These are phyloP conservation scores for Protomyctophum bolini DNA, from an alignment of 2,113 vertebrate genomes.

Conservation along the genomic window DNA sequence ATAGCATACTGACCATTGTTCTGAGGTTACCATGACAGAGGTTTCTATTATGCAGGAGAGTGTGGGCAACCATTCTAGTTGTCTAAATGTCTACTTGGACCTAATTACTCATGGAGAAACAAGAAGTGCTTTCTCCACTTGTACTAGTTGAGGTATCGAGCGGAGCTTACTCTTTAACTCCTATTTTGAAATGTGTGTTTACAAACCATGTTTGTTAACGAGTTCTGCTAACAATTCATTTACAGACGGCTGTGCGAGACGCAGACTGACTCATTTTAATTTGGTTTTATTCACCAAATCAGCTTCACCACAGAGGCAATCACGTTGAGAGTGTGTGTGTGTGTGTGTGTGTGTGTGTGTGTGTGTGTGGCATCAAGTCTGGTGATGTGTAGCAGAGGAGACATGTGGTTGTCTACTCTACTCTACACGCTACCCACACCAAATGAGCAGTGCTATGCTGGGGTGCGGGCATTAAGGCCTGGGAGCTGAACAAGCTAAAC, in stretches of 20 bases:
- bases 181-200: no score
- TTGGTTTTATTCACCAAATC: neutral
- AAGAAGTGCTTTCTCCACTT: neutral
- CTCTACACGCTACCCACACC: no score
- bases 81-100: neutral
- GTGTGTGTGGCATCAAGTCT: no score
- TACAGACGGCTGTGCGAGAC: neutral
- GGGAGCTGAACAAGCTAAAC: no score
- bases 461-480: no score
- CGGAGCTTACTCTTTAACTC: no score
- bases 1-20: conserved; percentile 3
- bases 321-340: neutral
- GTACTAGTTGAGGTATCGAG: no score
- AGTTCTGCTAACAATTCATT: neutral
- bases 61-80: neutral
- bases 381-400: no score
- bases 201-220: no score
- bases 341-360: neutral
- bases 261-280: neutral
- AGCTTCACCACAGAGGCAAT: neutral
- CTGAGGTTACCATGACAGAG: neutral
- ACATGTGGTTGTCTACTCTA: no score
- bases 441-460: no score
- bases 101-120: neutral
- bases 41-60: neutral